Evolutionary conservation across 1,140 invertebrate genomes (phyloP), one percentile per base, ranked within the genome.

Genomic region (Drosophila nannoptera): DNA sequence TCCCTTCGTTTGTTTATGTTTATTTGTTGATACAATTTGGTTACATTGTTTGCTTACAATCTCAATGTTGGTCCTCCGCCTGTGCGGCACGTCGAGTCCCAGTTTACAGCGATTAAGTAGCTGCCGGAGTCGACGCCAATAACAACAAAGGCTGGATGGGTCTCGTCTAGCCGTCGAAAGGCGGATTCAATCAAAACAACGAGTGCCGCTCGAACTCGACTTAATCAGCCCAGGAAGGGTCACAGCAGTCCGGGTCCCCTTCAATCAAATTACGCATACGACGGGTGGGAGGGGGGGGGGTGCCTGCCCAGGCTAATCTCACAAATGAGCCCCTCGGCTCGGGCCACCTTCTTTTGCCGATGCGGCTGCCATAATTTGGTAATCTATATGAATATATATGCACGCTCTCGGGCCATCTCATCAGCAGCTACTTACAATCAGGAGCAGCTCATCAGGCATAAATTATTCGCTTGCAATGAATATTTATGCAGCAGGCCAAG

Each of bases 11-110:
- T 84, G 76, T 84, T 78, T 83, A 77, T 80, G 73, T 84, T 86
- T 84, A 86, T 84, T 84, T 84, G 80, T 86, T 84, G 73, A 76
- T 75, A 86, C 80, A 84, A 84, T 84, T 84, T 84, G 80, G 81
- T 81, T 86, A 84, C 81, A 86, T 84, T 84, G 80, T 84, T 84
- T 84, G 77, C 67, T 80, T 70, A 84, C 81, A 84, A 86, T 84
- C 80, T 84, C 80, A 73, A 71, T 72, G 67, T 78, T 80, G 66
- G 74, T 77, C 52, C 62, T 68, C 35, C 50, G 32, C 54, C 45
- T 66, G 50, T 22, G 16, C 32, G 32, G 36, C 29, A 48, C 16
- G 59, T 69, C 66, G 75, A 69, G 84, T 84, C 80, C 80, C 84
- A 84, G 73, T 73, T 84, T 68, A 84, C 73, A 84, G 56, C 78